Evolutionary conservation across 1,140 invertebrate species (phyloP).

Genomic region (Euura lappo): DNA sequence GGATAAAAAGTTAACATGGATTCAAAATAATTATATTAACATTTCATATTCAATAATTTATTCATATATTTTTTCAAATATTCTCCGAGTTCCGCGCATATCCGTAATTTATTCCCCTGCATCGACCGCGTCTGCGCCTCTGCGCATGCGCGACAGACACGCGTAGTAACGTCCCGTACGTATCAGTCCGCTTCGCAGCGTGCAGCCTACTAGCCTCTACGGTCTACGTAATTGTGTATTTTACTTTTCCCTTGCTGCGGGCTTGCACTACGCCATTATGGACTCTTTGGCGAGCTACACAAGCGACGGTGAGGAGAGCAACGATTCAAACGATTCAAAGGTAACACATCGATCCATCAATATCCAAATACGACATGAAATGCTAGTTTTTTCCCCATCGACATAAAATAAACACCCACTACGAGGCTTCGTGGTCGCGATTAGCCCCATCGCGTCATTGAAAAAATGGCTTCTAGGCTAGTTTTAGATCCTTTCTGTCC

Average conservation of each 20-base stretch:
- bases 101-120: too few relatives aligned
- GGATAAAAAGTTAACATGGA: too few relatives aligned
- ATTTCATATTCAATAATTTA: too few relatives aligned
- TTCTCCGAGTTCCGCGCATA: too few relatives aligned
- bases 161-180: too few relatives aligned
- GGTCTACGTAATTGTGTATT: background rate
- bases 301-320: conserved; percentile 57
- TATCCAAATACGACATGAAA: too few relatives aligned
- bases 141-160: too few relatives aligned
- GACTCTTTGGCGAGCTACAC: conserved; percentile 57
- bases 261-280: conserved; percentile 50
- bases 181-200: too few relatives aligned
- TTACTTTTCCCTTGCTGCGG: background rate
- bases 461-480: background rate
- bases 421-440: background rate
- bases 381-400: background rate
- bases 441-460: background rate
- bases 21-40: too few relatives aligned
- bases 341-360: conserved; percentile 29
- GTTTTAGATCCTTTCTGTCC: background rate
- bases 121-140: too few relatives aligned
- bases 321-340: conserved; percentile 53
- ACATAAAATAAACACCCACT: background rate
- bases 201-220: too few relatives aligned
- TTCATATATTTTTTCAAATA: too few relatives aligned